Evolutionary conservation across 2,888 invertebrate genomes (phyloP).

Genomic region (Protonemura montana): DNA sequence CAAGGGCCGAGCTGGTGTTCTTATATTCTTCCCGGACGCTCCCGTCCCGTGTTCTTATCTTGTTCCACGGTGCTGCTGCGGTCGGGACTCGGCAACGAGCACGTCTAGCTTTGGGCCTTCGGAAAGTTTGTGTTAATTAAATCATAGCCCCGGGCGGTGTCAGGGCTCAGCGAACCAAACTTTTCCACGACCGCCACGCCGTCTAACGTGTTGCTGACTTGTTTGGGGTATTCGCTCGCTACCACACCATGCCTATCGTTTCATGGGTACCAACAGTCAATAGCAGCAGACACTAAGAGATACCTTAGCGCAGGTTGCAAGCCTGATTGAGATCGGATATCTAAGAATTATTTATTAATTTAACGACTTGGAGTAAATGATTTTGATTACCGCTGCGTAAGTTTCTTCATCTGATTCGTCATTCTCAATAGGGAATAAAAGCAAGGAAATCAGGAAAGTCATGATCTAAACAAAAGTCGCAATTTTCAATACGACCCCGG

Average conservation of each 20-base stretch:
- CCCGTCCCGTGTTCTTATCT: background rate
- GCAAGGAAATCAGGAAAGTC: no score
- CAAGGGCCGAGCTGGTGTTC: background rate
- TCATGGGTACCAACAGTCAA: background rate
- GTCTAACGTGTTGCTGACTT: background rate
- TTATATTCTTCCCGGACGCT: background rate
- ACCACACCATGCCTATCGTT: background rate
- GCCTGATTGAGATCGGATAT: no score
- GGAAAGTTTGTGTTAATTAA: conserved; percentile 43
- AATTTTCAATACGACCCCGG: no score
- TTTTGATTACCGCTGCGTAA: no score
- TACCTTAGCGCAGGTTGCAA: no score
- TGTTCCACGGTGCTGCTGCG: background rate
- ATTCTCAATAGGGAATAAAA: no score
- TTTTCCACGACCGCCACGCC: background rate
- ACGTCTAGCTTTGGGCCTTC: background rate
- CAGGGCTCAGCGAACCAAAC: background rate
- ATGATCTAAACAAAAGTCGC: no score
- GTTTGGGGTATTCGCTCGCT: background rate
- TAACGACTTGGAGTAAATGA: no score
- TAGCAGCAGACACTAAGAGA: background rate
- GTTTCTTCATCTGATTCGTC: no score
- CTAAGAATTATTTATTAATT: no score
- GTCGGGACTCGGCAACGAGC: background rate
- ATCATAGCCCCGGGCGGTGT: conserved; percentile 42